Evolutionary conservation across 2,888 invertebrate genomes (phyloP), one percentile per base, ranked within the genome.

Genomic region (Thelaira solivaga): DNA sequence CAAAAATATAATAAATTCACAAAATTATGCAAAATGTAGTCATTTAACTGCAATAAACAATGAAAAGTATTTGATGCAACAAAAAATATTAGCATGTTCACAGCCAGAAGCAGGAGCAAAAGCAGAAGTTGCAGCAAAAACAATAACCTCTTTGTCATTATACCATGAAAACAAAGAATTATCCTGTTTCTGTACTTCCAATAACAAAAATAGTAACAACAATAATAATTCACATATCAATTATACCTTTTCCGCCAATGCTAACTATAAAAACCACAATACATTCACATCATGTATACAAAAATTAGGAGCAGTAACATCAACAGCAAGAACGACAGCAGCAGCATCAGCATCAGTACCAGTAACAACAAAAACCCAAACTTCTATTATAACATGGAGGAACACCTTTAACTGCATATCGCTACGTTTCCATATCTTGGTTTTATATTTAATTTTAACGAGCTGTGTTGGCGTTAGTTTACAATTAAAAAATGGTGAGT

Each of bases 401-500:
- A 74, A 59, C 69, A 65, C 53, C 64, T 71, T 74, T 22, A 69
- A 78, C 51, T 74, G 45, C 61, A 74, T 65, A 68, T 78, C 78
- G 74, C 36, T 74, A 71, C 78, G 74, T 71, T 78, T 74, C 69
- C 65, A 80, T 74, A 69, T 79, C 59, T 71, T 78, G 43, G 80
- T 81, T 75, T 55, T 80, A 62, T 78, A 81, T 67, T 76, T 82
- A 61, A 72, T 82, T 77, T 69, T 81, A 69, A 77, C 82, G 47
- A 81, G 76, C 62, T 82, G 82, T 76, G 80, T 82, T 75, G 82
- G 81, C 59, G 79, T 78, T 73, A 82, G 82, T 76, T 73, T 81
- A 45, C 82, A 82, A 80, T 65, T 82, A 65, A 82, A 82, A 82
- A 82, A 82, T 81, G 82, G 82, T 82, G 80, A 82, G 82, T 82